phyloP scores from a whole-genome alignment of 2,888 invertebrate genomes.

The Campaea margaritaria region DNA sequence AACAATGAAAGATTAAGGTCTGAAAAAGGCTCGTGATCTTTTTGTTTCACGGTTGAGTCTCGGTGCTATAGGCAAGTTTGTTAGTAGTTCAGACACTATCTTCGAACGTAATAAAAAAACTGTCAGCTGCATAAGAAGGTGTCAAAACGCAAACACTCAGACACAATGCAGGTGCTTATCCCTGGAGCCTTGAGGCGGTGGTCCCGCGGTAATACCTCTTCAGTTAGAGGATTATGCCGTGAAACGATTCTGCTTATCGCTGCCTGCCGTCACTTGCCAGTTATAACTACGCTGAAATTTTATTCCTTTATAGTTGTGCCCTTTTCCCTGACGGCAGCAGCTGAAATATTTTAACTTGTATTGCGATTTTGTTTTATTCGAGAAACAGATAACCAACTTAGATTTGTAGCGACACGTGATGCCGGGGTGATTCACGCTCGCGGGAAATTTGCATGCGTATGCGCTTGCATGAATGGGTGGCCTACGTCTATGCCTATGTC shows the following conservation, averaged over 20 bases:
- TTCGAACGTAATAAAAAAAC: conserved; percentile 24
- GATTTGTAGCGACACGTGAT: too few relatives aligned
- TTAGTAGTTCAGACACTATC: not conserved
- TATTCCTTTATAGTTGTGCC: conserved; percentile 9
- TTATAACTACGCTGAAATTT: conserved; percentile 36
- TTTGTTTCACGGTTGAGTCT: conserved; percentile 13
- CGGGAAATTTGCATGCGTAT: too few relatives aligned
- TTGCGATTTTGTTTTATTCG: not conserved
- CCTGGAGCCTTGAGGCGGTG: conserved; percentile 46
- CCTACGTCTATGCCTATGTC: too few relatives aligned
- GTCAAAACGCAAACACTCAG: conserved; percentile 52
- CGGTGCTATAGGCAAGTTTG: not conserved
- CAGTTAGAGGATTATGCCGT: conserved; percentile 64
- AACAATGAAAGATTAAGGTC: conserved; percentile 23
- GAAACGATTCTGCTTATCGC: conserved; percentile 63
- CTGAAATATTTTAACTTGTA: not conserved
- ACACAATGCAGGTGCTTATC: conserved; percentile 62
- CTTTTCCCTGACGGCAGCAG: conserved; percentile 8
- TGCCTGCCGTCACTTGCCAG: conserved; percentile 47
- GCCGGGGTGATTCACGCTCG: too few relatives aligned
- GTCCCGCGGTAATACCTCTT: conserved; percentile 67
- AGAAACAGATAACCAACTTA: not conserved
- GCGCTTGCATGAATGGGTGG: too few relatives aligned
- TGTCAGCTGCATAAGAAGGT: conserved; percentile 46
- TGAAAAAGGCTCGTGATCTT: conserved; percentile 11